Evolutionary conservation across 1,140 invertebrate genomes (phyloP), one percentile per base, ranked within the genome.

Genomic region (Gonatopus flavifemur): DNA sequence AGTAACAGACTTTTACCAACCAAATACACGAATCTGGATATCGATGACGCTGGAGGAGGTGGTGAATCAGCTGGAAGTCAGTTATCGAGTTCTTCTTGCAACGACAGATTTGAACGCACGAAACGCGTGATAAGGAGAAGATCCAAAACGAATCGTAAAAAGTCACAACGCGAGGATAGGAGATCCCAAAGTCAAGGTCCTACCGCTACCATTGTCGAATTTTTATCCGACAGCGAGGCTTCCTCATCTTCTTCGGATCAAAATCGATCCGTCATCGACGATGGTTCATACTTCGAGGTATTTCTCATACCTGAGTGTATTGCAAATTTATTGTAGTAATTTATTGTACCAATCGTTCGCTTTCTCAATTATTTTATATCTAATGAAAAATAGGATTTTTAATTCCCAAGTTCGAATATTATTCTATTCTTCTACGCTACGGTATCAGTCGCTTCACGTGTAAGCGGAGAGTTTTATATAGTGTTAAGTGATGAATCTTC

Each of bases 201-300:
- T 24, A 57, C 49, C 36, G 37, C 60, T 20, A 32, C 47, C 20
- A 69, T 59, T 45, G 58, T 53, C 8, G 62, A 49, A 20, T 55
- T 66, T 28, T 64, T 54, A 9, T 78, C 74, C 25, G 76, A 77
- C 62, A 77, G 74, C 52, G 76, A 78, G 59, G 68, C 68, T 39
- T 71, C 67, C 24, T 70, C 71, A n/a, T n/a, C n/a, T n/a, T n/a
- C n/a, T n/a, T n/a, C n/a, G n/a, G n/a, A n/a, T 42, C 70, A 74
- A 53, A 72, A 70, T 45, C 66, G 59, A 49, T 70, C 72, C 48
- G n/a, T n/a, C n/a, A 51, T 64, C 45, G 68, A 76, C 57, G 77
- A 79, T 53, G 77, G 74, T 62, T 77, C 76, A 12, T 78, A 76
- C 59, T 79, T 80, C 62, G 78, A 80, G 69, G 77, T 79, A 60